A percentile compares a stretch with the other conserved stretches of the same genome.
Evolutionary conservation across 2,888 invertebrate species (phyloP).

Genomic region (Ichneumon xanthorius): DNA sequence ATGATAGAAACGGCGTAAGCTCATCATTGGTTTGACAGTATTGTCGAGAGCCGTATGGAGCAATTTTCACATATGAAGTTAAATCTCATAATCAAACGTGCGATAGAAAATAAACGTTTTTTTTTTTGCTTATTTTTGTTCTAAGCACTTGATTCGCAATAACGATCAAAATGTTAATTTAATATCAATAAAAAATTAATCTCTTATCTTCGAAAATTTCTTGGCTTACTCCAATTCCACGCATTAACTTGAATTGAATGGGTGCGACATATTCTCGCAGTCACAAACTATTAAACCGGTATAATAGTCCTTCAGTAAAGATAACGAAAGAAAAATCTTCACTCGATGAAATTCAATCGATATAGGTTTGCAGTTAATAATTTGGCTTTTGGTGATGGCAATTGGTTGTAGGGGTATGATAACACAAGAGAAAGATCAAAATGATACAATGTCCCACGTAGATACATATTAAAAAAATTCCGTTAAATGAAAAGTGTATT

Average conservation of each 20-base stretch:
- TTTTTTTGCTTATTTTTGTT: neutral
- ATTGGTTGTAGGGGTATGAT: constrained; percentile 3
- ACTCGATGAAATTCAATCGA: constrained; percentile 21
- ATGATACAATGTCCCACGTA: constrained; percentile 10
- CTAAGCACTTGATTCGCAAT: constrained; percentile 12
- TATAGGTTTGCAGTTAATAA: constrained; percentile 38
- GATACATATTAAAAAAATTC: constrained; percentile 26
- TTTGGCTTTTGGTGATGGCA: constrained; percentile 43
- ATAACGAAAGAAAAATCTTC: neutral
- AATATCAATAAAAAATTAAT: constrained; percentile 12
- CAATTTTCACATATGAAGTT: constrained; percentile 21
- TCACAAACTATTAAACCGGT: neutral
- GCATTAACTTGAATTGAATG: constrained; percentile 22
- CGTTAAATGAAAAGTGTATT: constrained; percentile 13
- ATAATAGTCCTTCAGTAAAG: neutral
- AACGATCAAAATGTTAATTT: neutral
- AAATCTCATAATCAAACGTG: neutral
- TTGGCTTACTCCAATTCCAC: constrained; percentile 46
- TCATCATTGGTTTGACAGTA: constrained; percentile 53
- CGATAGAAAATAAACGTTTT: constrained; percentile 7
- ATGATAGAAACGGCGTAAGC: constrained; percentile 41
- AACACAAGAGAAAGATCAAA: constrained; percentile 10
- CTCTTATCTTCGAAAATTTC: neutral
- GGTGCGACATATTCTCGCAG: neutral
- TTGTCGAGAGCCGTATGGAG: constrained; percentile 37